Evolutionary conservation across 2,113 vertebrate genomes (phyloP), one percentile per base, ranked within the genome.

Genomic region (Anguilla rostrata): DNA sequence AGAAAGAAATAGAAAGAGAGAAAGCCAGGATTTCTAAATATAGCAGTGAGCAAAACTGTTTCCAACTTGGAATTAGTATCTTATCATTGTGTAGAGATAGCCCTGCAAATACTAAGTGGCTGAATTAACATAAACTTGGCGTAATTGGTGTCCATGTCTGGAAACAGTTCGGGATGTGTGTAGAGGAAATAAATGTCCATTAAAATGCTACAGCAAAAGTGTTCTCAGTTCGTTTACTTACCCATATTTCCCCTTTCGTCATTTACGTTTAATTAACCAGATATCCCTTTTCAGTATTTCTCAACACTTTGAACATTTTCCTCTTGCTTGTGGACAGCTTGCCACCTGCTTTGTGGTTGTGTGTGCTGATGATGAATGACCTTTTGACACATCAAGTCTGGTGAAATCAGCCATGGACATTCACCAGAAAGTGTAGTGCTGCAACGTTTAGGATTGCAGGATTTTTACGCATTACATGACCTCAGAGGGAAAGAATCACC

Each of bases 81-180:
- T 34, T 78, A 40, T 29, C 18, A 29, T 85, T 85, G 46, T 78
- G 29, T 22, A 49, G 41, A n/a, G 71, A 84, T 66, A 79, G 84
- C 71, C 15, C 15, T 71, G 41, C 83, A 40, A 39, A 84, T 56
- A 41, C 22, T 60, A 5, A n/a, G 4, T 15, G 9, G 60, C 43
- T 84, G 39, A 66, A 84, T 66, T 84, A 46, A 63, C 60, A 43
- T 40, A 26, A 26, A n/a, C 63, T 75, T 84, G 60, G 40, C 60
- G 22, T 22, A 41, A 75, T n/a, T 60, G 14, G 60, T 39, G 11
- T 4, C 40, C 9, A 40, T 7, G 11, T 43, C 18, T 20, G 39
- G 15, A 43, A 20, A 82, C 43, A 82, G 26, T n/a, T 34, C 12
- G 43, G 29, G 41, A 39, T 84, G 63, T 85, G n/a, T 39, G 29